Percentiles rank a stretch among this genome's conserved stretches.
phyloP scores from a whole-genome alignment of 2,797 vertebrate species.

The Nannoperca australis region DNA sequence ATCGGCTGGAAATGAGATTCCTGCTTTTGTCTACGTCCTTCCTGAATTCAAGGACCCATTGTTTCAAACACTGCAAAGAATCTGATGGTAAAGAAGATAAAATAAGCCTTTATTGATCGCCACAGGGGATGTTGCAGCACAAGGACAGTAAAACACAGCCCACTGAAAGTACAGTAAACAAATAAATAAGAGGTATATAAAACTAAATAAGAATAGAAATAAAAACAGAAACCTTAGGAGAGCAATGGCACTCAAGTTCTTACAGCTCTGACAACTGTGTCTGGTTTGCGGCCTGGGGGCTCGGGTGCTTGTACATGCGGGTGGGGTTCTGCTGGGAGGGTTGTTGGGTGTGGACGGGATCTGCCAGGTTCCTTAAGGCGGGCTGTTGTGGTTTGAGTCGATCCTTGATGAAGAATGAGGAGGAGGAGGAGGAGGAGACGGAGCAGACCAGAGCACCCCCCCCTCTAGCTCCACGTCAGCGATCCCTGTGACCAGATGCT shows the following conservation, averaged over 20 bases:
- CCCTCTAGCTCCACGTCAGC: constrained; percentile 68
- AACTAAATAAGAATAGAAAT: too few relatives aligned
- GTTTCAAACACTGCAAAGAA: neutral
- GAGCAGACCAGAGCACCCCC: constrained; percentile 10
- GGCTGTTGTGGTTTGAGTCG: constrained; percentile 34
- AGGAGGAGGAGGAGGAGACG: constrained; percentile 1
- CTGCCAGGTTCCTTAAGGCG: constrained; percentile 3
- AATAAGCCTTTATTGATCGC: too few relatives aligned
- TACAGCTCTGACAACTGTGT: constrained; percentile 44
- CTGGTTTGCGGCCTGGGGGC: constrained; percentile 33
- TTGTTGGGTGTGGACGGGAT: constrained; percentile 36
- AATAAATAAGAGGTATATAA: too few relatives aligned
- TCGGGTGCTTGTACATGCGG: constrained; percentile 20
- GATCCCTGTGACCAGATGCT: constrained; percentile 58
- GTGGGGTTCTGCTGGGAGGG: constrained; percentile 19
- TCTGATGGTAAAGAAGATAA: too few relatives aligned
- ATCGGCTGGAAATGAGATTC: neutral
- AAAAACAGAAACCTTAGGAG: too few relatives aligned
- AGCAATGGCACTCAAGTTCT: constrained; percentile 29
- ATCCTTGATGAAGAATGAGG: constrained; percentile 19
- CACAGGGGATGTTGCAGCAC: too few relatives aligned
- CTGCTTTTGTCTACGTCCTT: neutral
- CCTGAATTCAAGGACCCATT: neutral
- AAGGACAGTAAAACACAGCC: too few relatives aligned
- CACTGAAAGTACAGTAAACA: too few relatives aligned